Evolutionary conservation across 2,113 vertebrate genomes (phyloP), one percentile per base, ranked within the genome.

Genomic region (Macroglossus sobrinus): DNA sequence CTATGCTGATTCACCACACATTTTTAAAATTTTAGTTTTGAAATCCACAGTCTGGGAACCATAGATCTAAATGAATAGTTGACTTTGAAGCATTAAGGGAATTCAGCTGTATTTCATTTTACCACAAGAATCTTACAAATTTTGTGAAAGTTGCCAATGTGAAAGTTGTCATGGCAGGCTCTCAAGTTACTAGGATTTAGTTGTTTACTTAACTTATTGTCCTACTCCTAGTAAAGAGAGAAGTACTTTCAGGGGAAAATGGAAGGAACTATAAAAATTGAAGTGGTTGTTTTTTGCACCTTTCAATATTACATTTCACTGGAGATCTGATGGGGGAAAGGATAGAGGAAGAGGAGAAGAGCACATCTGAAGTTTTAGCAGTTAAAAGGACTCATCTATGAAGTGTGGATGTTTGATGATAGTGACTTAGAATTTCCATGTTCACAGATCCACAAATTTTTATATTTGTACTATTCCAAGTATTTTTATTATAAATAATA

Each of bases 51-150:
- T 43, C 78, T 82, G 81, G 91, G 47, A 88, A 96, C 66, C 47
- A 93, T 82, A 72, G 75, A 80, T 81, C 40, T 63, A 78, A 89
- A 72, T 63, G 55, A 95, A 35, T 85, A 35, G 79, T 82, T 81
- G 72, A 28, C 76, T 97, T 76, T 94, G 85, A 84, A 85, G 82
- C 59, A 45, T 26, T 30, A 72, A 74, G 61, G 26, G 93, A 81
- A 81, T 95, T 80, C 45, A 85, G 59, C 85, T 84, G 15, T 66
- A 78, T 72, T 90, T 97, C 47, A 38, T 91, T 85, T 94, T 45
- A 94, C 95, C 97, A 89, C 95, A 97, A 89, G 72, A 96, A 95
- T 95, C 95, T 97, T 82, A 89, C 72, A 91, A 61, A 96, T 95
- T 90, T 93, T 57, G 72, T 43, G 66, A 68, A 59, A 89, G 81